Evolutionary conservation across 2,113 vertebrate species (phyloP), one percentile per base, ranked within the genome.

Genomic region (Rhodinocichla rosea): DNA sequence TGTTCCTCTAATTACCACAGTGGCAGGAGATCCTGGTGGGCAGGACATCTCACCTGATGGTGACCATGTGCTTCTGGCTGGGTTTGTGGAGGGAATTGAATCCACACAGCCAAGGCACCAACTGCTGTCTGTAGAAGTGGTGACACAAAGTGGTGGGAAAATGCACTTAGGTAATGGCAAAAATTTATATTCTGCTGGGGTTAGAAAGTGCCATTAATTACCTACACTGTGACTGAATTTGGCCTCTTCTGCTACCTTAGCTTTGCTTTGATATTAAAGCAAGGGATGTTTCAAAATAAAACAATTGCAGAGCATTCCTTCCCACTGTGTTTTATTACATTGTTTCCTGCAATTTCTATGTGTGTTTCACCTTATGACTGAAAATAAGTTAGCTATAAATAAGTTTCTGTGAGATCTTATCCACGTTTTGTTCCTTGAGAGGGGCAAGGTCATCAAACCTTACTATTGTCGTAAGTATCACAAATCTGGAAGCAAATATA

Each of bases 21-120:
- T 3, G 15, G 35, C 13, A 39, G 27, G 7, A 27, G 14, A 12
- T 37, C 21, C 59, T 35, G 35, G 23, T 2, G 0, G 26, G 3
- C 0, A 0, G 7, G 15, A 65, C 10, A 24, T 37, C 24, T 32
- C 37, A 40, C 13, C 33, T 57, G n/a, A 32, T 1, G 3, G 32
- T n/a, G 9, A 21, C 44, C 0, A 0, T 3, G 8, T 42, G 11
- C 19, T 52, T 68, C 57, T 35, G 55, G 11, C 24, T 64, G 1
- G 1, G 13, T 4, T 17, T 35, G 33, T 47, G 59, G 32, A 35
- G 53, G 13, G 28, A 73, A 5, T 1, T 56, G 27, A 27, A 91
- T 24, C 8, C 55, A 10, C 13, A 30, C 7, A 69, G 30, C 40
- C 40, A 19, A 60, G 40, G 33, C 33, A 68, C 8, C 1, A 2